These are phyloP conservation scores for Channa argus DNA, from an alignment of 2,113 vertebrate genomes.

Conservation along the genomic window DNA sequence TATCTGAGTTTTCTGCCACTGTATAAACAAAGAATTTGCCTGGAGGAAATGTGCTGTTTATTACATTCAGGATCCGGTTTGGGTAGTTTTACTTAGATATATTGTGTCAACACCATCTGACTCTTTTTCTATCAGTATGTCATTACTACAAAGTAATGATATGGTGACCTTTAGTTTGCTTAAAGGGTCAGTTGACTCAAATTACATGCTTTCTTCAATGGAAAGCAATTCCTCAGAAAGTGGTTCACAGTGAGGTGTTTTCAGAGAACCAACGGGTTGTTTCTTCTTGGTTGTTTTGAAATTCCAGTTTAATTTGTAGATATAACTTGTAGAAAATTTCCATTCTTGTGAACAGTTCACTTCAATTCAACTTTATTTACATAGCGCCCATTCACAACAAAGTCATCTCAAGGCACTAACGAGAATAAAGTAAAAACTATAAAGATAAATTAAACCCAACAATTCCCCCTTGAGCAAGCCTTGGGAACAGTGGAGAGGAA, in stretches of 20 bases:
- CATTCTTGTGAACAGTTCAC: too few relatives aligned
- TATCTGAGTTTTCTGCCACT: background rate
- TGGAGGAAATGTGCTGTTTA: background rate
- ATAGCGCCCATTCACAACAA: too few relatives aligned
- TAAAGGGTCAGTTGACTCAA: background rate
- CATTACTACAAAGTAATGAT: background rate
- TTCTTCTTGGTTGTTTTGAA: background rate
- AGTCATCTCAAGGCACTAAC: too few relatives aligned
- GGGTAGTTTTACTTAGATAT: background rate
- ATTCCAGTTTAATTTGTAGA: too few relatives aligned
- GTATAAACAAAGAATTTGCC: background rate
- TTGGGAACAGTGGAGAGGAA: too few relatives aligned
- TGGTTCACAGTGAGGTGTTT: background rate
- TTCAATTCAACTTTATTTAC: too few relatives aligned
- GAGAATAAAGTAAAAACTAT: too few relatives aligned
- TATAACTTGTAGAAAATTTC: too few relatives aligned
- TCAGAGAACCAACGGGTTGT: background rate
- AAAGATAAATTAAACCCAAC: too few relatives aligned
- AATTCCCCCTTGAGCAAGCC: too few relatives aligned
- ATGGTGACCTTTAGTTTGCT: background rate
- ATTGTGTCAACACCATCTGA: slow-evolving; percentile 23
- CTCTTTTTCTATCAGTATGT: background rate
- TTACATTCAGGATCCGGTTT: slow-evolving; percentile 27
- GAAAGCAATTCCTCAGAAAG: background rate
- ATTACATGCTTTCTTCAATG: background rate